A percentile compares a stretch with the other conserved stretches of the same genome.
Evolutionary conservation across 2,888 invertebrate species (phyloP).

Genomic region (Scaptodrosophila latifasciaeformis): DNA sequence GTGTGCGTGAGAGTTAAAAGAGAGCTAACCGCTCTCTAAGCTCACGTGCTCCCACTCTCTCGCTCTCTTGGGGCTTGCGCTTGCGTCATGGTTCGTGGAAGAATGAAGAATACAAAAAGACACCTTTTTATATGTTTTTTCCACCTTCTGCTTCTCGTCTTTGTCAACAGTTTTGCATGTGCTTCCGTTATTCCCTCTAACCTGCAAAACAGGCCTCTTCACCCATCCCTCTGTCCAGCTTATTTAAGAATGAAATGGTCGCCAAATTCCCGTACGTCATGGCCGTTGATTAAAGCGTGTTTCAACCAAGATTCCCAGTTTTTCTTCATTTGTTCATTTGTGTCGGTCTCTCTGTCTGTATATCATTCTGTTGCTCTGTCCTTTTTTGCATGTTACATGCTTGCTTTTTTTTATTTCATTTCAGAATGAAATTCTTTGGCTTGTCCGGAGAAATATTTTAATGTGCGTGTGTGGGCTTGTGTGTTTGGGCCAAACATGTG

Average conservation of each 20-base stretch:
- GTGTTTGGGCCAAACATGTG: neutral
- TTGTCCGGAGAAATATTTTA: too few species aligned
- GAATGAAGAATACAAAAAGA: neutral
- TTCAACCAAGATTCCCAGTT: too few species aligned
- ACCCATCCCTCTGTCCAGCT: slow-evolving; percentile 11
- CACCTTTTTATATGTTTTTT: neutral
- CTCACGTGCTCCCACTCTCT: slow-evolving; percentile 5
- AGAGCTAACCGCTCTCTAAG: slow-evolving; percentile 8
- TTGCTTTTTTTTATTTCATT: neutral
- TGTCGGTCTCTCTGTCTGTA: too few species aligned
- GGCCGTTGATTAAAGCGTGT: slow-evolving; percentile 54
- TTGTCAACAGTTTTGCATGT: slow-evolving; percentile 52
- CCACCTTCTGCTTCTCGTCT: slow-evolving; percentile 28
- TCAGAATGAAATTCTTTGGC: neutral
- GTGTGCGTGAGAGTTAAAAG: slow-evolving; percentile 31
- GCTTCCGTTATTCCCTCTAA: slow-evolving; percentile 19
- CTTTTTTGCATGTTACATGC: neutral
- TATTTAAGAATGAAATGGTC: slow-evolving; percentile 52
- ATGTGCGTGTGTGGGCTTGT: neutral
- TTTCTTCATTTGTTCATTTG: too few species aligned
- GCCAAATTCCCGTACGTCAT: slow-evolving; percentile 53
- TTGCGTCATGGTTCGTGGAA: slow-evolving; percentile 25
- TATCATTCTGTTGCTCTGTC: too few species aligned
- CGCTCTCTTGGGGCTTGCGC: slow-evolving; percentile 32
- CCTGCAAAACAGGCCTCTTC: neutral